A percentile compares a stretch with the other conserved stretches of the same genome.
phyloP scores from a whole-genome alignment of 2,888 invertebrate species.

The Coenonympha glycerion region DNA sequence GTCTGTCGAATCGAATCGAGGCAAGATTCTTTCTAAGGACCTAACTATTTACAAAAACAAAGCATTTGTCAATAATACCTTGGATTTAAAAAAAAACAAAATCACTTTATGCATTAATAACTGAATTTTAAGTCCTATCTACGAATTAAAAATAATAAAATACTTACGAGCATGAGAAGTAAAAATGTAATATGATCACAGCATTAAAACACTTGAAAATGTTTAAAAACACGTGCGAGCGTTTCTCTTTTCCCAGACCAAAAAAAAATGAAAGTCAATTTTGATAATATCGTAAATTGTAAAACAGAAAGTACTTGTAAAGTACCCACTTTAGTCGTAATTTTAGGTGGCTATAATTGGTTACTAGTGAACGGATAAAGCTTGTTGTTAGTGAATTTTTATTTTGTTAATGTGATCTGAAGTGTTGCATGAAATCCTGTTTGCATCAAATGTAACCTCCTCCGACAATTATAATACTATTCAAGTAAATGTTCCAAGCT shows the following conservation, averaged over 20 bases:
- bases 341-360: slow-evolving; percentile 51
- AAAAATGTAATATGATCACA: not conserved
- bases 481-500: slow-evolving; percentile 35
- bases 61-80: too few relatives aligned
- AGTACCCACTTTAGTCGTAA: slow-evolving; percentile 50
- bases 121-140: too few relatives aligned
- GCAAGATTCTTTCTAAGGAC: too few relatives aligned
- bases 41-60: too few relatives aligned
- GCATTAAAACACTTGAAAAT: not conserved
- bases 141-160: too few relatives aligned
- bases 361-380: slow-evolving; percentile 44
- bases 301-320: slow-evolving; percentile 54
- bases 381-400: slow-evolving; percentile 55
- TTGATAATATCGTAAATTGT: slow-evolving; percentile 58
- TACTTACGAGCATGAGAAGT: too few relatives aligned
- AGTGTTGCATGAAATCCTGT: slow-evolving; percentile 38
- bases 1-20: too few relatives aligned
- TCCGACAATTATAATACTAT: slow-evolving; percentile 22
- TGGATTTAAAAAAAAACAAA: too few relatives aligned
- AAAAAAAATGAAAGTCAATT: slow-evolving; percentile 72
- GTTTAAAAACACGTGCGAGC: slow-evolving; percentile 36
- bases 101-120: too few relatives aligned
- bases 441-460: slow-evolving; percentile 32
- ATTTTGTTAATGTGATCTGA: slow-evolving; percentile 75
- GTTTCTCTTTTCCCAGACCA: slow-evolving; percentile 54